Conservation (phyloP, 2,113 vertebrate species). For the Bos javanicus region DNA sequence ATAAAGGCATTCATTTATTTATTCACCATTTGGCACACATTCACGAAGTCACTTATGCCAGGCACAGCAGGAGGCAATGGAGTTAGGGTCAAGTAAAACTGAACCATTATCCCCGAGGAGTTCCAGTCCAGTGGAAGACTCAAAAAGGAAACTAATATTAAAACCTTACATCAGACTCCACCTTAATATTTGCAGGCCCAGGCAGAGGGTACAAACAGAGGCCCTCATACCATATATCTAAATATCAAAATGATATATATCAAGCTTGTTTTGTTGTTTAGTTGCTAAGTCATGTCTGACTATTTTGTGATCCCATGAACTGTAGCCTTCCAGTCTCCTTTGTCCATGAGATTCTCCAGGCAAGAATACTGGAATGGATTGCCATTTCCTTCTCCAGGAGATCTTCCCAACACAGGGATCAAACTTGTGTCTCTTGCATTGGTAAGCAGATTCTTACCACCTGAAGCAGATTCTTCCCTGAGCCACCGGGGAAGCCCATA, state of each 20-base stretch:
- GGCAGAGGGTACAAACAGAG: background rate
- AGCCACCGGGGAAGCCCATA: background rate
- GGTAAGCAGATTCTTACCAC: background rate
- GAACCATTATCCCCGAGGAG: background rate
- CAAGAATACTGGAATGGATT: background rate
- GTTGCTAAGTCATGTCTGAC: background rate
- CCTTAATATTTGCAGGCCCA: background rate
- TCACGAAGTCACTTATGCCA: background rate
- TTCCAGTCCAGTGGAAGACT: background rate
- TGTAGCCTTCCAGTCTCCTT: background rate
- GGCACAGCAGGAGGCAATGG: background rate
- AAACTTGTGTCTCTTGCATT: background rate
- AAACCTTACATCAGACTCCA: background rate
- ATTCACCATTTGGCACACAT: background rate
- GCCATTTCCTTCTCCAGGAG: background rate
- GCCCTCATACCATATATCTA: background rate
- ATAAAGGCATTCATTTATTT: background rate
- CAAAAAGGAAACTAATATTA: background rate
- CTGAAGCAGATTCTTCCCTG: background rate
- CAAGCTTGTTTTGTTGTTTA: background rate
- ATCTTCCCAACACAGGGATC: background rate
- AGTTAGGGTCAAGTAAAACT: background rate
- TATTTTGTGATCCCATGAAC: background rate
- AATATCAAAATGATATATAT: background rate
- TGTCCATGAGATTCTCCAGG: background rate